Conservation (phyloP, 2,888 invertebrate genomes). For the Lithosia quadra region DNA sequence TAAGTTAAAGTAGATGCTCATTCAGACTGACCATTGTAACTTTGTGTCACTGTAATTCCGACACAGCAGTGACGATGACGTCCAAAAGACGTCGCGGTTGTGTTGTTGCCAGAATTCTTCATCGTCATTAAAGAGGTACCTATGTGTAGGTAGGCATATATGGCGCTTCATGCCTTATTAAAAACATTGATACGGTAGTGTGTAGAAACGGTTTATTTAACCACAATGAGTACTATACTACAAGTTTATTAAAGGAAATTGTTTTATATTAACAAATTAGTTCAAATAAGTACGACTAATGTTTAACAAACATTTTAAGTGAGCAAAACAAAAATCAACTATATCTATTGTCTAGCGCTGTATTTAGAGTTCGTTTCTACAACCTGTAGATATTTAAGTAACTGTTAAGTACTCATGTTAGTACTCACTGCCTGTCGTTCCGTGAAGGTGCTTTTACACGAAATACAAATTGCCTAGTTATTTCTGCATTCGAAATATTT, state of each 20-base stretch:
- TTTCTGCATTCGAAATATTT: slow-evolving; percentile 34
- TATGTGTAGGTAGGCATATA: too few species aligned
- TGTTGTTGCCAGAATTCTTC: not conserved
- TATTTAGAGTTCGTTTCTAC: slow-evolving; percentile 20
- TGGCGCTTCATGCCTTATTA: too few species aligned
- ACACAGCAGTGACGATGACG: not conserved
- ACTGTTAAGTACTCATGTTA: slow-evolving; percentile 28
- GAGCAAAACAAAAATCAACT: not conserved
- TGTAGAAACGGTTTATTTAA: not conserved
- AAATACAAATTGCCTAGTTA: slow-evolving; percentile 33
- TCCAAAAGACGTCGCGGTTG: too few species aligned
- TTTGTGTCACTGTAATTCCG: too few species aligned
- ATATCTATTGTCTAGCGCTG: slow-evolving; percentile 6
- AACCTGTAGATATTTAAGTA: slow-evolving; percentile 18
- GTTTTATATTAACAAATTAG: slow-evolving; percentile 1
- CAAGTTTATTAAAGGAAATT: not conserved
- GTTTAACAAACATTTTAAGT: slow-evolving; percentile 20
- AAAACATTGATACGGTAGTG: not conserved
- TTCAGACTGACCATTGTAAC: too few species aligned
- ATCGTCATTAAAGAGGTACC: not conserved
- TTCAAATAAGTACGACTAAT: not conserved
- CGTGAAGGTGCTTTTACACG: slow-evolving; percentile 41
- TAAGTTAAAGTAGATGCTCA: not conserved
- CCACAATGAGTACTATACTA: not conserved
- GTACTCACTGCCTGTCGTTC: slow-evolving; percentile 36